phyloP scores from a whole-genome alignment of 1,140 invertebrate species.

The Drosophila pruinosa region DNA sequence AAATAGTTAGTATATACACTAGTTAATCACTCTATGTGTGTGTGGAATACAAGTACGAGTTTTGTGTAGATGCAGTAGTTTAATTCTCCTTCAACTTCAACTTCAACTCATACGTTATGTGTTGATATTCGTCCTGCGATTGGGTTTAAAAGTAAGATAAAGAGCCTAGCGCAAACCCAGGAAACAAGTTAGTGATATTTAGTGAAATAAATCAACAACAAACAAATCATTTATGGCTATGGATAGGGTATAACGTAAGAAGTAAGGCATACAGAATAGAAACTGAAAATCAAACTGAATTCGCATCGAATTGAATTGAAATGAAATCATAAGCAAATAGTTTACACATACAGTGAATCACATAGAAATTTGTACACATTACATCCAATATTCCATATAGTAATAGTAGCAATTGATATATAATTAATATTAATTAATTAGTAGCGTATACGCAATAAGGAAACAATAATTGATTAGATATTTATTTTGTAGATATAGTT shows the following conservation, averaged over 20 bases:
- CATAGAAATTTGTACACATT: conserved; percentile 81
- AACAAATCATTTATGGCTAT: conserved; percentile 30
- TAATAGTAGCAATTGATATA: conserved; percentile 73
- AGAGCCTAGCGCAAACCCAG: conserved; percentile 52
- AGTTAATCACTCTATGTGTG: conserved; percentile 11
- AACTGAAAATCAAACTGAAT: background rate
- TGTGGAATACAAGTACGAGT: too few species aligned
- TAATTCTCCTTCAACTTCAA: background rate
- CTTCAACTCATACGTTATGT: background rate
- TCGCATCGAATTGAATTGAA: too few species aligned
- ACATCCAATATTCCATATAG: conserved; percentile 82
- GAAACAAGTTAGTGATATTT: conserved; percentile 36
- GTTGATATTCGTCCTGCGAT: background rate
- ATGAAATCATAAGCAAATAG: conserved; percentile 44
- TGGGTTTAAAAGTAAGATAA: conserved; percentile 13
- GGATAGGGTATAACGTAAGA: conserved; percentile 44
- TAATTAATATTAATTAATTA: conserved; percentile 51
- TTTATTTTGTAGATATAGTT: conserved; percentile 48
- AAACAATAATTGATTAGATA: conserved; percentile 64
- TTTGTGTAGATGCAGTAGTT: background rate
- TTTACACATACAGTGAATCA: conserved; percentile 82
- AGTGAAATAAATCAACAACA: conserved; percentile 11
- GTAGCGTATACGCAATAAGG: conserved; percentile 67
- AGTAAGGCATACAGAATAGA: conserved; percentile 24
- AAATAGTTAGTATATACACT: conserved; percentile 31